Evolutionary conservation across 2,797 vertebrate species (phyloP).

Genomic region (Sparidentex hasta): DNA sequence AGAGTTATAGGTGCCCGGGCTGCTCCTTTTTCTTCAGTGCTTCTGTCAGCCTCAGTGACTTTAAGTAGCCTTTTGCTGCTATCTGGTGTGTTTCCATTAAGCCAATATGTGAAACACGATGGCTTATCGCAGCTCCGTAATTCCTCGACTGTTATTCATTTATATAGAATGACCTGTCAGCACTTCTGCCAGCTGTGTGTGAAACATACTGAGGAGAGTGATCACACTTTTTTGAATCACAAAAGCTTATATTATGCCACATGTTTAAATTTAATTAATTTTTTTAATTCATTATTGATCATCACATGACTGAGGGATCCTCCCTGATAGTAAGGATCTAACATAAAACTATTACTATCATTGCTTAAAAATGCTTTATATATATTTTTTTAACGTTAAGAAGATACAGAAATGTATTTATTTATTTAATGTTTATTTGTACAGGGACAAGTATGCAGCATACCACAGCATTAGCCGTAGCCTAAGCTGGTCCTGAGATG

Average conservation of each 20-base stretch:
- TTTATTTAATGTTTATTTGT: no score
- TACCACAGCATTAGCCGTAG: no score
- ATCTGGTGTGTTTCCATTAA: conserved; percentile 70
- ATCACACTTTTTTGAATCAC: conserved; percentile 42
- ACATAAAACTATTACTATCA: background rate
- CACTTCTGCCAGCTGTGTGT: conserved; percentile 49
- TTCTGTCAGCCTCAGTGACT: conserved; percentile 53
- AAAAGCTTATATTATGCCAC: background rate
- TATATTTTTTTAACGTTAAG: background rate
- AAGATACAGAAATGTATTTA: background rate
- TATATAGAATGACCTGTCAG: conserved; percentile 64
- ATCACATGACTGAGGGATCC: background rate
- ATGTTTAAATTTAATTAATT: background rate
- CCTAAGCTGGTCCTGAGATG: no score
- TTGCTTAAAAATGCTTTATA: background rate
- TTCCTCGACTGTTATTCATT: conserved; percentile 67
- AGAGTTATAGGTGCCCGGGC: conserved; percentile 9
- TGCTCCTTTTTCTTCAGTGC: conserved; percentile 30
- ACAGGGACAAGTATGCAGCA: no score
- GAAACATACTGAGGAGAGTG: conserved; percentile 25
- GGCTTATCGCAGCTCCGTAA: conserved; percentile 64
- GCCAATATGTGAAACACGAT: conserved; percentile 67
- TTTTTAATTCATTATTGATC: background rate
- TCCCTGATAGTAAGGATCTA: background rate
- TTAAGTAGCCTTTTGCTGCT: conserved; percentile 50